These are phyloP conservation scores for Acrossocheilus fasciatus DNA, from an alignment of 2,797 vertebrate genomes.

Conservation along the genomic window DNA sequence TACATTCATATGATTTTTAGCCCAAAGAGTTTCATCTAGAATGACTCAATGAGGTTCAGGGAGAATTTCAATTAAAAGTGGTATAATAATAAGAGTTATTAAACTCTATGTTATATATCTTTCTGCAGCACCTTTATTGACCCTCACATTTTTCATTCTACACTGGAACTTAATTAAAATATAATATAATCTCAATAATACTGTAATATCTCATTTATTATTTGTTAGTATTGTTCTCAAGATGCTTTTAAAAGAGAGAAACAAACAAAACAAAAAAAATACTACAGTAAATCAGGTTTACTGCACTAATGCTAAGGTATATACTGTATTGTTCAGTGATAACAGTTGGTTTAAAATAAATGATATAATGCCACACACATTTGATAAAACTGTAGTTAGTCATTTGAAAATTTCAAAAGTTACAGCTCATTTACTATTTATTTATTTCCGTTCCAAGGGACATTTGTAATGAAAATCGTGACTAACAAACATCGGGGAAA, in stretches of 20 bases:
- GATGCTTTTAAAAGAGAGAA: not conserved
- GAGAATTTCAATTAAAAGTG: not conserved
- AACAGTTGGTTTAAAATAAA: not conserved
- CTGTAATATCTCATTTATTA: not conserved
- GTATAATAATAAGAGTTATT: not conserved
- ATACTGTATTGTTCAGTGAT: not conserved
- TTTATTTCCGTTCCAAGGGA: too few relatives aligned
- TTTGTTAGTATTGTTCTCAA: conserved; percentile 4
- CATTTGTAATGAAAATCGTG: too few relatives aligned
- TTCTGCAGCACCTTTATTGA: not conserved
- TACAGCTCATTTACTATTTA: too few relatives aligned
- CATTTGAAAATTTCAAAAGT: too few relatives aligned
- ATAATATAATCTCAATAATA: not conserved
- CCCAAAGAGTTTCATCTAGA: not conserved
- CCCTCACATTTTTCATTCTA: not conserved
- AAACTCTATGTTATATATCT: not conserved
- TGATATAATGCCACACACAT: not conserved
- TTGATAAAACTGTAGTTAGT: not conserved
- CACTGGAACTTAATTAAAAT: conserved; percentile 13
- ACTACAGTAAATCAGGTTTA: too few relatives aligned
- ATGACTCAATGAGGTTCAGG: not conserved
- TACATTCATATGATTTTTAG: not conserved
- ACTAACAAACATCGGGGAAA: not conserved
- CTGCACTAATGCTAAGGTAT: too few relatives aligned
- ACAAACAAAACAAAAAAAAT: not conserved